Percentiles rank a stretch among this genome's conserved stretches.
These are phyloP conservation scores for Chorisops tibialis DNA, from an alignment of 2,888 invertebrate species.

Conservation along the genomic window DNA sequence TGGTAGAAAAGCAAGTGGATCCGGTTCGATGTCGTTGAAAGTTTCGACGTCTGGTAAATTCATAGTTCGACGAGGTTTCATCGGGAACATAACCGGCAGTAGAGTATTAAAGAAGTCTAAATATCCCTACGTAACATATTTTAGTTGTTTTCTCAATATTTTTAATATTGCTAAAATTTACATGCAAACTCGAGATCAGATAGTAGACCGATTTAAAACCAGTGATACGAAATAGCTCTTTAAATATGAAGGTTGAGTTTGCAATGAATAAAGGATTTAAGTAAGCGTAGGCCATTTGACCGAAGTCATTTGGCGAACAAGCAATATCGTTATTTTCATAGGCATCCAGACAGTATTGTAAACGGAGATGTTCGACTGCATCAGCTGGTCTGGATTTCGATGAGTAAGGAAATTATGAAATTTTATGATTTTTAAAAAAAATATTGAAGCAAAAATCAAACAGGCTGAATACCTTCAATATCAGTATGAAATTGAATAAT, in stretches of 20 bases:
- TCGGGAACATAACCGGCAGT: conserved; percentile 26
- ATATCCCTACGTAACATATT: conserved; percentile 8
- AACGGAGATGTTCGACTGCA: conserved; percentile 6
- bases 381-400: conserved; percentile 3
- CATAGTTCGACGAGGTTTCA: conserved; percentile 20
- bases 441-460: too few relatives aligned
- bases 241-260: conserved; percentile 50
- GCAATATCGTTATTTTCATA: conserved; percentile 13
- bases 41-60: neutral
- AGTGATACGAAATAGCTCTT: conserved; percentile 55
- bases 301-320: conserved; percentile 21
- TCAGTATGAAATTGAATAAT: too few relatives aligned
- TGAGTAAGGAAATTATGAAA: too few relatives aligned
- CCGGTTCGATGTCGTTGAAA: conserved; percentile 22
- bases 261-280: conserved; percentile 55
- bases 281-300: conserved; percentile 36
- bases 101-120: conserved; percentile 39
- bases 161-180: conserved; percentile 18
- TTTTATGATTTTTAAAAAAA: too few relatives aligned
- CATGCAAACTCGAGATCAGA: conserved; percentile 41
- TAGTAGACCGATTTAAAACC: conserved; percentile 53
- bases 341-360: conserved; percentile 24
- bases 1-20: conserved; percentile 15
- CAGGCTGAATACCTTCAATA: too few relatives aligned
- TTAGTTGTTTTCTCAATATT: too few relatives aligned